phyloP scores from a whole-genome alignment of 2,113 vertebrate species.

The Upupa epops region DNA sequence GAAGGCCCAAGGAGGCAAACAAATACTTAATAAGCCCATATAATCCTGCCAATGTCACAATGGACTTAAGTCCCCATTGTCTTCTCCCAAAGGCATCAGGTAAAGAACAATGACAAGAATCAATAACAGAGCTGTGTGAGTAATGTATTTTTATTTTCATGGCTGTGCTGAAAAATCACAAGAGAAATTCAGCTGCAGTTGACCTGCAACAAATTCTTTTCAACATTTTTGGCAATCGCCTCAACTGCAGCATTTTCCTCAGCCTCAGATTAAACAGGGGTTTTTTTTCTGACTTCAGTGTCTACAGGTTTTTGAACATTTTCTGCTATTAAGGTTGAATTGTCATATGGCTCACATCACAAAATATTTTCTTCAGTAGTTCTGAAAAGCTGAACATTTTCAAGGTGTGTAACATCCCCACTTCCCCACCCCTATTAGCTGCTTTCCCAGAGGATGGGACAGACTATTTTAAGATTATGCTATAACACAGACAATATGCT shows the following conservation, averaged over 20 bases:
- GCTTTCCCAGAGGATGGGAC: not conserved
- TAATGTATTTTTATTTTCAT: not conserved
- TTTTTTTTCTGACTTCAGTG: not conserved
- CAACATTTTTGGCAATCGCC: not conserved
- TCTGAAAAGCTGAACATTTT: not conserved
- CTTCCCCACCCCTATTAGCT: no score
- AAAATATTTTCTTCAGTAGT: not conserved
- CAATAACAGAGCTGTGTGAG: not conserved
- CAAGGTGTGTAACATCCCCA: slow-evolving; percentile 15
- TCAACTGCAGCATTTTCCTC: not conserved
- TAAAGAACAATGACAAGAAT: not conserved
- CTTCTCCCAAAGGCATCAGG: not conserved
- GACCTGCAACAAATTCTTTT: not conserved
- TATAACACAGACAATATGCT: slow-evolving; percentile 31
- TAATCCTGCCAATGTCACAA: not conserved
- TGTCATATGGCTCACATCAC: not conserved
- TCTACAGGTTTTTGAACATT: not conserved
- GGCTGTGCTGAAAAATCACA: not conserved
- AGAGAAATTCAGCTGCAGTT: not conserved
- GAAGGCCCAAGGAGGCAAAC: not conserved
- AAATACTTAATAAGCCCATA: slow-evolving; percentile 13
- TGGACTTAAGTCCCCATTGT: not conserved
- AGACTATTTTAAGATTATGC: slow-evolving; percentile 24
- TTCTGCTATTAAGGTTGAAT: not conserved
- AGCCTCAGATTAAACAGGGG: not conserved